phyloP scores from a whole-genome alignment of 1,140 invertebrate species.

The Ceratina australensis region DNA sequence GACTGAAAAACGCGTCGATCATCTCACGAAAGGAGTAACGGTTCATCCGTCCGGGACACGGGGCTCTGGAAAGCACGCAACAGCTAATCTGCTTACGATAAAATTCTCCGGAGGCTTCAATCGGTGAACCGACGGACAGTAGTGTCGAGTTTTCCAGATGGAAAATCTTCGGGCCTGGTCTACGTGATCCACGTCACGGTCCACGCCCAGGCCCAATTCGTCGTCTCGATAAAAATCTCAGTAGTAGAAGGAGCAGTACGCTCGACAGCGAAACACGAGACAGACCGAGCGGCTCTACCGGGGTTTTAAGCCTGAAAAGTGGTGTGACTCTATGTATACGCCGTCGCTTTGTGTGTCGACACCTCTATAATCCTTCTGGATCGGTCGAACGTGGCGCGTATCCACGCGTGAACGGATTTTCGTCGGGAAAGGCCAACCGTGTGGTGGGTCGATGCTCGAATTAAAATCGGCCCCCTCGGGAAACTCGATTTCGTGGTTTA shows the following conservation, averaged over 20 bases:
- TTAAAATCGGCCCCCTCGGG: conserved; percentile 1
- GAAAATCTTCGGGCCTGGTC: conserved; percentile 23
- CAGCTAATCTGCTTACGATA: conserved; percentile 45
- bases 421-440: background rate
- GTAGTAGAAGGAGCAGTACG: background rate
- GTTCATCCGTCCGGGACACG: background rate
- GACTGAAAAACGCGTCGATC: background rate
- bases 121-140: background rate
- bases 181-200: conserved; percentile 42
- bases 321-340: too few species aligned
- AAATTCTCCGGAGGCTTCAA: conserved; percentile 2
- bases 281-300: background rate
- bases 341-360: background rate
- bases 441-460: conserved; percentile 1
- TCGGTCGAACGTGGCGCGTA: too few species aligned
- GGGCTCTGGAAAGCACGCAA: background rate
- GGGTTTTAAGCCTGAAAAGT: background rate
- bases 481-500: conserved; percentile 35
- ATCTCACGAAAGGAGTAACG: conserved; percentile 17
- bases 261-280: conserved; percentile 42
- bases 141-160: conserved; percentile 12
- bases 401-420: too few species aligned
- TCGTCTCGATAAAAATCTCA: conserved; percentile 33
- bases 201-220: too few species aligned
- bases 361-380: background rate